Evolutionary conservation across 2,113 vertebrate species (phyloP).

Genomic region (Scolopax mira): DNA sequence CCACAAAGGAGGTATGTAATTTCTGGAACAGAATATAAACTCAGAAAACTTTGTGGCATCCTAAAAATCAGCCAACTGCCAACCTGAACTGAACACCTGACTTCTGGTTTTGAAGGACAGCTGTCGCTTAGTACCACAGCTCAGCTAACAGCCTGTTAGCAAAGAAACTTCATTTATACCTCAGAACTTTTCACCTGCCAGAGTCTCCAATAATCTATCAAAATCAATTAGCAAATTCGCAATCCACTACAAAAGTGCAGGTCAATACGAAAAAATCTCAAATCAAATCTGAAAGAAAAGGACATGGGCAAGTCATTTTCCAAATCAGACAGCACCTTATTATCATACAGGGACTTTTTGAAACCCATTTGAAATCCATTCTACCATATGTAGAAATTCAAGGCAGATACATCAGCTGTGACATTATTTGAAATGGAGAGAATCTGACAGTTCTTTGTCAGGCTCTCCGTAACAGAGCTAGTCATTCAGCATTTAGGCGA

Average conservation of each 20-base stretch:
- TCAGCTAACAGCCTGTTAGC: not conserved
- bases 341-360: not conserved
- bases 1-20: conserved; percentile 20
- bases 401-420: not conserved
- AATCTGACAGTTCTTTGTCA: not conserved
- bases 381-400: not conserved
- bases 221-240: not conserved
- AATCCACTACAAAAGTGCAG: not conserved
- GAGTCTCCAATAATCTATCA: not conserved
- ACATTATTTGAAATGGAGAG: not conserved
- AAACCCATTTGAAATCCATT: not conserved
- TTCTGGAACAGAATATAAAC: conserved; percentile 47
- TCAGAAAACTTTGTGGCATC: conserved; percentile 6
- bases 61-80: not conserved
- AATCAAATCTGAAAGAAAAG: not conserved
- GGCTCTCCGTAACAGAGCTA: not conserved
- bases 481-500: not conserved
- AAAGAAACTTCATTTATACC: not conserved
- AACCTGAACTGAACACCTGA: not conserved
- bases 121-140: not conserved
- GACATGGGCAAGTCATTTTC: not conserved
- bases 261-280: not conserved
- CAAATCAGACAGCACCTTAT: not conserved
- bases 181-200: not conserved
- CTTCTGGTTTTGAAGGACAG: not conserved